Percentiles rank a stretch among this genome's conserved stretches.
Conservation (phyloP, 2,113 vertebrate genomes). For the Piaya cayana region DNA sequence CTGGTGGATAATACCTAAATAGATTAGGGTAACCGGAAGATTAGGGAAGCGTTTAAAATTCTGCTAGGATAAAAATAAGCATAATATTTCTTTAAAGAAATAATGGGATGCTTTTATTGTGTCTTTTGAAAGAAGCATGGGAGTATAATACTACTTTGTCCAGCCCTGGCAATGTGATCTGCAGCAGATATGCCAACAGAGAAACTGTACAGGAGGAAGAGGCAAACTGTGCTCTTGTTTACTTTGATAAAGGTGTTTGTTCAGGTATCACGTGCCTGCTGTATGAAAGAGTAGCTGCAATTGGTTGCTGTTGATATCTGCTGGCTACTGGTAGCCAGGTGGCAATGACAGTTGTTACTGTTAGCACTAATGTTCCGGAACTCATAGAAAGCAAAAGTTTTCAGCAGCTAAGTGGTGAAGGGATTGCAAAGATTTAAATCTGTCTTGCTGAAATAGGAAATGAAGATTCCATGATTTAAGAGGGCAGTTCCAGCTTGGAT, state of each 20-base stretch:
- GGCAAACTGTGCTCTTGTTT: not conserved
- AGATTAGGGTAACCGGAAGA: not conserved
- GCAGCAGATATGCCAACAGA: not conserved
- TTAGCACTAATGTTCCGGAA: not conserved
- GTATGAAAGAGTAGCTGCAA: not conserved
- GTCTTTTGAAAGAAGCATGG: not conserved
- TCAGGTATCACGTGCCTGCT: not conserved
- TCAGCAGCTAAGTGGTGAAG: not conserved
- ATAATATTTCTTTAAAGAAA: not conserved
- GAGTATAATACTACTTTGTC: not conserved
- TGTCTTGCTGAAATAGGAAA: not conserved
- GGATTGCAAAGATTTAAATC: not conserved
- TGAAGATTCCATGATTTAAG: not conserved
- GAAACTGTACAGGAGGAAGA: not conserved
- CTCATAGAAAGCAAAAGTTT: not conserved
- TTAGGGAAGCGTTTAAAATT: not conserved
- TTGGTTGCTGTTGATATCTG: not conserved
- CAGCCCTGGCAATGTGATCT: not conserved
- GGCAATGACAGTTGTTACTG: not conserved
- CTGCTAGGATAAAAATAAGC: not conserved
- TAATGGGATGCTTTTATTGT: not conserved
- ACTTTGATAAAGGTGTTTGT: rapidly evolving
- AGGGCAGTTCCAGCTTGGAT: not conserved
- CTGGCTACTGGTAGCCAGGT: not conserved
- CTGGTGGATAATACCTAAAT: not conserved